Evolutionary conservation across 2,797 vertebrate species (phyloP), one percentile per base, ranked within the genome.

Genomic region (Dendrocincla fuliginosa): DNA sequence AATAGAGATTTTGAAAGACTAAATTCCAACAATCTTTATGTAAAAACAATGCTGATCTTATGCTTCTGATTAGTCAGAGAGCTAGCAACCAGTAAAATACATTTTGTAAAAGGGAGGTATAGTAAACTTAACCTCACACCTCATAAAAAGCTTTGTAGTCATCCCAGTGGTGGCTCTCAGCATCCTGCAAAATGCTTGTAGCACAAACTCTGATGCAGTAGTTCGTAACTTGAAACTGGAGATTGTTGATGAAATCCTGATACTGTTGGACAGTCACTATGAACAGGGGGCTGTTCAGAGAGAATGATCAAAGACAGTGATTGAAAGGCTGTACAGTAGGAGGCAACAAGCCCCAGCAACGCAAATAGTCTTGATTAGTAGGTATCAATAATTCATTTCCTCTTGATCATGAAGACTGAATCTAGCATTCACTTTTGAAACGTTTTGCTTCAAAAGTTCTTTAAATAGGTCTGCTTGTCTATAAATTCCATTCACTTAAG

Each of bases 121-220:
- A 97, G 81, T 96, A 97, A 98, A 97, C 81, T 97, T 97, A 98
- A 96, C 95, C 88, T 95, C 97, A 94, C 97, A 99, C 99, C 99
- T 99, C 99, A 56, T 99, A 99, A 98, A 99, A 99, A 75, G 99
- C 98, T 97, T 99, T 99, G 96, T 93, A 98, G 98, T 99, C 99
- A 75, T 98, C 98, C 99, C 99, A 99, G 97, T 98, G 97, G 97
- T 99, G 99, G 97, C 99, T 99, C 96, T 99, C 99, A 32, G 98
- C 98, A 60, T 99, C 99, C 92, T 99, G 99, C 83, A 99, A 98
- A 98, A 99, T 98, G 96, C 98, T 98, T 95, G 98, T 98, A 95
- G 98, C 97, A 97, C 99, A 99, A 96, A 99, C 97, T 95, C 98
- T 98, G 97, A 98, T 22, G 93, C 98, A 99, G 98, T 99, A 99